Conservation (phyloP, 2,888 invertebrate species). For the Poecilus cupreus region DNA sequence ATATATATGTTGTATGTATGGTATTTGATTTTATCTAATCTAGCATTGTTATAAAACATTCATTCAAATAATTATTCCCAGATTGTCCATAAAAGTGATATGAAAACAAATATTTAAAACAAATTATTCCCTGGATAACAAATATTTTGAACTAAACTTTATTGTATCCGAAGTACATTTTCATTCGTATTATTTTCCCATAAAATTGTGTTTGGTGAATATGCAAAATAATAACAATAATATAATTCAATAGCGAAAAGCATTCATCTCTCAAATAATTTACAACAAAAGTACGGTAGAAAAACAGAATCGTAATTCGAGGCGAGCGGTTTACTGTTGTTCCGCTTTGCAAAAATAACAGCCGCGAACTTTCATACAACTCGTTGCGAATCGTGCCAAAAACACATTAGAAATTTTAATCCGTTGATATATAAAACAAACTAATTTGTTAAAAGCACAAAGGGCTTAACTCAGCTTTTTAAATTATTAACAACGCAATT, state of each 20-base stretch:
- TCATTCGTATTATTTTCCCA: not conserved
- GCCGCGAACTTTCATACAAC: not conserved
- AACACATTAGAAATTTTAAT: constrained; percentile 44
- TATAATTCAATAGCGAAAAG: not conserved
- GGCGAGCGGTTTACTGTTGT: not conserved
- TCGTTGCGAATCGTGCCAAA: constrained; percentile 29
- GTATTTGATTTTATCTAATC: not conserved
- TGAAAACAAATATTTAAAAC: constrained; percentile 17
- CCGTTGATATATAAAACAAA: constrained; percentile 49
- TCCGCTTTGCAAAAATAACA: constrained; percentile 1
- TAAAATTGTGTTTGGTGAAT: no score
- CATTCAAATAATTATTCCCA: constrained; percentile 7
- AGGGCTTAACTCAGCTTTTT: constrained; percentile 41
- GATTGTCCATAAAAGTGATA: constrained; percentile 10
- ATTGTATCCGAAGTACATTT: not conserved
- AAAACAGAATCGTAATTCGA: constrained; percentile 17
- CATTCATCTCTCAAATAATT: no score
- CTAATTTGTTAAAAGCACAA: constrained; percentile 52
- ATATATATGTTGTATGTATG: no score
- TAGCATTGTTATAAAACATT: not conserved
- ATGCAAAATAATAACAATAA: not conserved
- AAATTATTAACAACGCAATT: constrained; percentile 50
- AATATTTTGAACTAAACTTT: not conserved
- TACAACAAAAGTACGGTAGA: not conserved
- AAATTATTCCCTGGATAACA: not conserved